These are phyloP conservation scores for Danio choprae DNA, from an alignment of 2,797 vertebrate species.

Conservation along the genomic window DNA sequence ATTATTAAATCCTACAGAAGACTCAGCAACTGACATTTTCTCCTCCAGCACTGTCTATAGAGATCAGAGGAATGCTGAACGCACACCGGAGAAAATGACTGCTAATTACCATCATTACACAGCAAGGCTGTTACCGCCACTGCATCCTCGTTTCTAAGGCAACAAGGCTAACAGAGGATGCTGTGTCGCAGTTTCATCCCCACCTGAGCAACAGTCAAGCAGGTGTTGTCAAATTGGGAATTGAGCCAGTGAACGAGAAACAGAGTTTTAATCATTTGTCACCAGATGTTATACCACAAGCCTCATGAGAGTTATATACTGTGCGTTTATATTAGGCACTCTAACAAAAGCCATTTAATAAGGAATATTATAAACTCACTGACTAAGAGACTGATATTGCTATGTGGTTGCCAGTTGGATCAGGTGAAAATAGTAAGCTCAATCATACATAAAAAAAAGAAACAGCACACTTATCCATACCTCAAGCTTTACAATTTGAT, in stretches of 20 bases:
- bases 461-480: background rate
- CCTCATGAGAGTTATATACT: background rate
- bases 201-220: constrained; percentile 37
- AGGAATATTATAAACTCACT: background rate
- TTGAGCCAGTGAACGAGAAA: background rate
- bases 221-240: constrained; percentile 34
- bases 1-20: constrained; percentile 26
- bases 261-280: background rate
- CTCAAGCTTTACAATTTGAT: background rate
- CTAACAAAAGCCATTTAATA: background rate
- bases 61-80: constrained; percentile 44
- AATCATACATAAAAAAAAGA: background rate
- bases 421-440: background rate
- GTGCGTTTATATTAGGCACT: background rate
- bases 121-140: constrained; percentile 7
- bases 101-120: constrained; percentile 46
- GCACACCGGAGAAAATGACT: constrained; percentile 35
- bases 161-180: constrained; percentile 37
- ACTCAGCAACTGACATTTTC: constrained; percentile 27
- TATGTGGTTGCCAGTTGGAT: background rate
- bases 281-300: constrained; percentile 8
- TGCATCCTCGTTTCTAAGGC: constrained; percentile 30
- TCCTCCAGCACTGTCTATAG: constrained; percentile 33
- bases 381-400: background rate
- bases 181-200: background rate